Evolutionary conservation across 1,140 invertebrate species (phyloP).

Genomic region (Papilio aristodemus): DNA sequence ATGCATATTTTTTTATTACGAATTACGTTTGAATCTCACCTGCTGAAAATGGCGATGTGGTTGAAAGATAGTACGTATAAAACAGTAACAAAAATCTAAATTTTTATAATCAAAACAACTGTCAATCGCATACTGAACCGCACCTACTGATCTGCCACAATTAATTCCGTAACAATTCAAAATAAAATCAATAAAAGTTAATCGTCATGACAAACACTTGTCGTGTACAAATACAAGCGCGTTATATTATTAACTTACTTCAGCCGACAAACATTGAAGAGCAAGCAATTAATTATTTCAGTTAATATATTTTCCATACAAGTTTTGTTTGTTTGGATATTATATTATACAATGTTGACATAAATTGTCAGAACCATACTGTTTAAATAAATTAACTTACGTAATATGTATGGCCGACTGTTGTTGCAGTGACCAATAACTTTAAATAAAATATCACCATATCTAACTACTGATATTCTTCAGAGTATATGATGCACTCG

Average conservation of each 20-base stretch:
- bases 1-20: too few species aligned
- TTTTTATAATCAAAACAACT: too few species aligned
- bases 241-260: slow-evolving; percentile 15
- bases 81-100: too few species aligned
- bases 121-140: too few species aligned
- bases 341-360: not conserved
- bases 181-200: not conserved
- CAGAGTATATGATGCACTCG: too few species aligned
- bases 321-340: not conserved
- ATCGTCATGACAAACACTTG: not conserved
- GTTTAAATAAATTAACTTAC: not conserved
- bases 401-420: not conserved
- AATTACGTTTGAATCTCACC: too few species aligned
- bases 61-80: too few species aligned
- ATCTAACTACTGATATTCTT: too few species aligned
- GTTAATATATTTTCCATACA: slow-evolving; percentile 1
- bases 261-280: slow-evolving; percentile 2
- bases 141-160: not conserved
- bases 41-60: too few species aligned
- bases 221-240: not conserved
- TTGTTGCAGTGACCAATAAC: too few species aligned
- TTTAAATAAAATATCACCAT: too few species aligned
- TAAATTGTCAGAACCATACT: not conserved
- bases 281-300: not conserved
- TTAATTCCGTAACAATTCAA: not conserved